Percentiles rank a stretch among this genome's conserved stretches.
Conservation (phyloP, 2,888 invertebrate genomes). For the Ennomos quercinarius region DNA sequence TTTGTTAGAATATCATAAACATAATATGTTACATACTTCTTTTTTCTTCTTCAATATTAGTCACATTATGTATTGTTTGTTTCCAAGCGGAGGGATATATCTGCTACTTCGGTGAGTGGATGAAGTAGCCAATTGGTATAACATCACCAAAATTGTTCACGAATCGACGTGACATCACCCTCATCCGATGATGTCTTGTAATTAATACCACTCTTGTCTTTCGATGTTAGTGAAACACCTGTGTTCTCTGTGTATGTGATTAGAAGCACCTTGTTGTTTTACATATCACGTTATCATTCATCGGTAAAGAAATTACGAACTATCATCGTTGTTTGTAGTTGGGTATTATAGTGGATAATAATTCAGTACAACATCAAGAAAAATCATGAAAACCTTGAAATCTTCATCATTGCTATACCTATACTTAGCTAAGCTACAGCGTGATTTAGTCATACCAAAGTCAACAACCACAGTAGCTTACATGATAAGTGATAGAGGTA, state of each 20-base stretch:
- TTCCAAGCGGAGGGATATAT: constrained; percentile 85
- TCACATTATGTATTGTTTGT: constrained; percentile 58
- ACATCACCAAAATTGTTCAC: constrained; percentile 46
- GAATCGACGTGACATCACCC: constrained; percentile 28
- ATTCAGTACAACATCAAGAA: no score
- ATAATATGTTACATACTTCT: neutral
- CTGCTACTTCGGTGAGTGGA: constrained; percentile 84
- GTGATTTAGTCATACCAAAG: no score
- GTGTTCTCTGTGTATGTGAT: constrained; percentile 21
- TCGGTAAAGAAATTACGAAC: neutral
- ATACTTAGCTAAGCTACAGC: no score
- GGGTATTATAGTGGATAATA: no score
- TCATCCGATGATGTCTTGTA: constrained; percentile 18
- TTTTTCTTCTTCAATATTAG: constrained; percentile 5
- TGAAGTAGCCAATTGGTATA: constrained; percentile 58
- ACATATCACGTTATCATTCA: neutral
- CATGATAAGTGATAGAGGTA: no score
- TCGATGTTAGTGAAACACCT: constrained; percentile 51
- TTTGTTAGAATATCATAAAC: no score
- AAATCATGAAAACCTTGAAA: no score
- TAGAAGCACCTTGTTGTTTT: constrained; percentile 22
- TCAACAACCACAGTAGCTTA: no score
- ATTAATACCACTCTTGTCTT: constrained; percentile 44
- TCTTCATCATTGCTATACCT: no score
- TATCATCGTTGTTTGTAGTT: no score